A percentile compares a stretch with the other conserved stretches of the same genome.
These are phyloP conservation scores for Ciconia stormi DNA, from an alignment of 2,113 vertebrate species.

Conservation along the genomic window DNA sequence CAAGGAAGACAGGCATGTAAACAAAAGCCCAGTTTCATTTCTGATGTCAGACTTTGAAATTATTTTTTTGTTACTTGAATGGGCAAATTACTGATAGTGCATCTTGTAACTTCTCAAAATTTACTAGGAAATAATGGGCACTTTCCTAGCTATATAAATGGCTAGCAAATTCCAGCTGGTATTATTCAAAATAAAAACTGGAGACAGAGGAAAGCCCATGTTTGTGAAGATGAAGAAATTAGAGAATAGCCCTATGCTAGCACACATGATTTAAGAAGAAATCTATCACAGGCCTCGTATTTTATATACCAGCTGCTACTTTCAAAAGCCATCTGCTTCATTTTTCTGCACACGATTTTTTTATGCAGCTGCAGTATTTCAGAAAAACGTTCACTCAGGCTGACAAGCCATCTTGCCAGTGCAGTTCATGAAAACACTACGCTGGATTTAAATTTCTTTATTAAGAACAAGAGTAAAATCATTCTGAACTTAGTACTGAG, in stretches of 20 bases:
- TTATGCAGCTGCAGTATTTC: slow-evolving; percentile 41
- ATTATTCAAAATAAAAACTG: not conserved
- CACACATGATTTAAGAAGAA: slow-evolving; percentile 22
- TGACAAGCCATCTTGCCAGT: not conserved
- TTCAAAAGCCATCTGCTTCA: slow-evolving; percentile 60
- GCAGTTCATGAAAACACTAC: not conserved
- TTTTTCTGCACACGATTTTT: not conserved
- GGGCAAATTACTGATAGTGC: not conserved
- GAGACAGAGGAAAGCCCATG: not conserved
- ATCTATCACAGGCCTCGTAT: slow-evolving; percentile 19
- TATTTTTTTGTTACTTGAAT: not conserved
- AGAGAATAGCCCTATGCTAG: not conserved
- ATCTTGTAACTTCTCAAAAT: not conserved
- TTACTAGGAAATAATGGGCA: not conserved
- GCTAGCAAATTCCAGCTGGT: not conserved
- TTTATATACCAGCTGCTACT: slow-evolving; percentile 61
- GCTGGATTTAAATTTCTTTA: not conserved
- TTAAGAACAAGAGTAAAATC: not conserved
- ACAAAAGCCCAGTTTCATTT: not conserved
- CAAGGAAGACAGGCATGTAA: not conserved
- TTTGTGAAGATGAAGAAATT: not conserved
- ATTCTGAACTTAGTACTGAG: not conserved
- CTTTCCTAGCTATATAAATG: not conserved
- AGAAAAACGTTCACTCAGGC: not conserved
- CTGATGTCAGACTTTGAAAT: not conserved